These are phyloP conservation scores for Trachymyrmex septentrionalis DNA, from an alignment of 1,140 invertebrate genomes.

Conservation along the genomic window DNA sequence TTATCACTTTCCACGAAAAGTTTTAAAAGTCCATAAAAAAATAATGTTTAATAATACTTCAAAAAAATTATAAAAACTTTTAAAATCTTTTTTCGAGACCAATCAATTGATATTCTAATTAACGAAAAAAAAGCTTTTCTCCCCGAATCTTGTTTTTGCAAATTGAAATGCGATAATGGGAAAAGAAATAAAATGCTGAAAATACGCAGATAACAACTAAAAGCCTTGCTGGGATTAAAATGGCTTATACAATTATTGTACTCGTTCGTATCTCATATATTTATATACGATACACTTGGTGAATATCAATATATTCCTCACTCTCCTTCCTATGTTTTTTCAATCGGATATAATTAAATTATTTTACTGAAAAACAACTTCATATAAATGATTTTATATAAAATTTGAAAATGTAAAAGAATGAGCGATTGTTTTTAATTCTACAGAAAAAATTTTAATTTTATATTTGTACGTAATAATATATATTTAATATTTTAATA, in stretches of 20 bases:
- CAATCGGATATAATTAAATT: background rate
- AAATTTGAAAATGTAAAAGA: background rate
- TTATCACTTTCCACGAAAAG: background rate
- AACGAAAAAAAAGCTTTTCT: background rate
- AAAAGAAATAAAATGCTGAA: background rate
- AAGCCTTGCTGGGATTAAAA: conserved; percentile 8
- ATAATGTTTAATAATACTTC: background rate
- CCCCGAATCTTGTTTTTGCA: background rate
- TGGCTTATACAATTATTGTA: conserved; percentile 21
- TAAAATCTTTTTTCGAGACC: background rate
- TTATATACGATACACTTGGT: background rate
- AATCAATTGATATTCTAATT: background rate
- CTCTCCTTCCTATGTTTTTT: background rate
- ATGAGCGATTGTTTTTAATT: background rate
- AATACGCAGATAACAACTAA: conserved; percentile 15
- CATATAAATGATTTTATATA: background rate
- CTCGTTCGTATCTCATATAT: background rate
- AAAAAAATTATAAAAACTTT: background rate
- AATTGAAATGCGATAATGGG: background rate
- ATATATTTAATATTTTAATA: background rate
- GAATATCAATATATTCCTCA: background rate
- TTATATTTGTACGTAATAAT: background rate
- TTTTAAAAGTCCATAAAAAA: background rate
- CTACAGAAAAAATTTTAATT: background rate
- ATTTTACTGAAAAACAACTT: background rate